A percentile compares a stretch with the other conserved stretches of the same genome.
phyloP scores from a whole-genome alignment of 1,140 invertebrate genomes.

The Triops longicaudatus region DNA sequence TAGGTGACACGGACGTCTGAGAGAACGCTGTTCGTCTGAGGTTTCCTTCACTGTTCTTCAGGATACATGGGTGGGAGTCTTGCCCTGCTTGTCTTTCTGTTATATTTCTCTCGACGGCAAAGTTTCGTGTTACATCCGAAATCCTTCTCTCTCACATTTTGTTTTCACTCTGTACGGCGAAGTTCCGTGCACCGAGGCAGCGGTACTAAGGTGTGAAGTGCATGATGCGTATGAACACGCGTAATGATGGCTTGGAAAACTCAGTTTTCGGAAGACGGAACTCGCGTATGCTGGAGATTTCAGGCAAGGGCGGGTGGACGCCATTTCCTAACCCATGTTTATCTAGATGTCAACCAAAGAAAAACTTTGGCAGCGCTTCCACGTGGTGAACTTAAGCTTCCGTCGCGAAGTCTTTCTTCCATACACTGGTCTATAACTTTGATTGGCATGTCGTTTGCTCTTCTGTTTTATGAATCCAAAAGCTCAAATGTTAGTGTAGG shows the following conservation, averaged over 20 bases:
- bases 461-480: background rate
- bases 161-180: background rate
- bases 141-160: background rate
- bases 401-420: background rate
- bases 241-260: too few relatives aligned
- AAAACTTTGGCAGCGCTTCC: background rate
- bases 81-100: too few relatives aligned
- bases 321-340: background rate
- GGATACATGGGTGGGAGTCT: background rate
- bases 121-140: background rate
- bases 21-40: background rate
- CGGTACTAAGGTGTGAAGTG: background rate
- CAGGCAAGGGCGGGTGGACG: background rate
- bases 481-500: background rate
- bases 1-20: constrained; percentile 23
- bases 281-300: too few relatives aligned
- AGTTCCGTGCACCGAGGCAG: background rate
- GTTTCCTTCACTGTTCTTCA: background rate
- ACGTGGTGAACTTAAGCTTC: background rate
- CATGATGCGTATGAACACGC: background rate
- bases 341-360: background rate
- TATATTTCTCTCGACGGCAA: background rate
- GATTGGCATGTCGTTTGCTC: constrained; percentile 6
- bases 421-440: background rate
- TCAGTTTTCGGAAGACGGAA: too few relatives aligned